Percentiles rank a stretch among this genome's conserved stretches.
Conservation (phyloP, 2,888 invertebrate species). For the Chymomyza amoena region DNA sequence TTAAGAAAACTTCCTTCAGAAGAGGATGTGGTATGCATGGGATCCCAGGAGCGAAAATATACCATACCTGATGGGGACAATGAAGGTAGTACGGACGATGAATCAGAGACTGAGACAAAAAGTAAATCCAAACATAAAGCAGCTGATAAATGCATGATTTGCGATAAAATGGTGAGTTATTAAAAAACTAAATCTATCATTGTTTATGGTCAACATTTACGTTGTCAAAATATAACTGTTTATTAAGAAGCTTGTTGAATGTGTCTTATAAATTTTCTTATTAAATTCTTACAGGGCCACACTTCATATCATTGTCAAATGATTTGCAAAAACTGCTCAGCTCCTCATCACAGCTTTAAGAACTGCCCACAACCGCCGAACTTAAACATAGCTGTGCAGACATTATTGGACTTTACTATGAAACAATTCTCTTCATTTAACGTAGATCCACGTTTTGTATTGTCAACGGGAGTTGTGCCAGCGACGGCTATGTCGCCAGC, state of each 20-base stretch:
- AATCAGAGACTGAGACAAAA: constrained; percentile 17
- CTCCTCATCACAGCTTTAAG: constrained; percentile 65
- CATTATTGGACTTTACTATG: constrained; percentile 76
- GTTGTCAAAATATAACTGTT: no score
- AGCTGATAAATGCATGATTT: constrained; percentile 59
- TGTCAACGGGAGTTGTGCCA: background rate
- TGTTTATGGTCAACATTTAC: no score
- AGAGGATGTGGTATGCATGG: constrained; percentile 76
- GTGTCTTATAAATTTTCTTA: background rate
- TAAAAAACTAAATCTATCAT: no score
- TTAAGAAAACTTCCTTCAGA: constrained; percentile 35
- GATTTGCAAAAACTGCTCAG: constrained; percentile 75
- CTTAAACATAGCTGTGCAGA: constrained; percentile 70
- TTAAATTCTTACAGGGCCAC: constrained; percentile 58
- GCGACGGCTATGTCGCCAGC: background rate
- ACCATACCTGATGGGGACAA: constrained; percentile 66
- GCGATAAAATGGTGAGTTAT: constrained; percentile 67
- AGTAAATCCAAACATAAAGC: constrained; percentile 18
- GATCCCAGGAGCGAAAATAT: constrained; percentile 55
- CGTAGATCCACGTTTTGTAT: constrained; percentile 46
- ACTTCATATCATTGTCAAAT: constrained; percentile 74
- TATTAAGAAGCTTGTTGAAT: no score
- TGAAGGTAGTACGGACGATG: constrained; percentile 12
- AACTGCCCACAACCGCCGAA: constrained; percentile 73
- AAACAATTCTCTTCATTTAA: constrained; percentile 64